A percentile compares a stretch with the other conserved stretches of the same genome.
phyloP scores from a whole-genome alignment of 2,888 invertebrate genomes.

The Blastobasis lacticolella region DNA sequence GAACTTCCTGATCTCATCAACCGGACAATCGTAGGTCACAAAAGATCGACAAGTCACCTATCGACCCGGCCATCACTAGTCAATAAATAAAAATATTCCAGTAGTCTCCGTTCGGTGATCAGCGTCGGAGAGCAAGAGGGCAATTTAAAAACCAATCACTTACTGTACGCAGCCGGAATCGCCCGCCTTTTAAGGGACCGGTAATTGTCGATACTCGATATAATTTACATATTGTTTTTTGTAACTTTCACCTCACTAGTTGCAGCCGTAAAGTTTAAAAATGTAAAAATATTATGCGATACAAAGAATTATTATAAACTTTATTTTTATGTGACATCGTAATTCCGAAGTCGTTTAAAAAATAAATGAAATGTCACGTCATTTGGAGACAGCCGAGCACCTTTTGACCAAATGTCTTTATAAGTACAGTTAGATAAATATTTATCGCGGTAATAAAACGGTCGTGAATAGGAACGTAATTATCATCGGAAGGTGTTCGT shows the following conservation, averaged over 20 bases:
- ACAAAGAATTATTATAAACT: not conserved
- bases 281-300: not conserved
- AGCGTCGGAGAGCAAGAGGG: slow-evolving; percentile 25
- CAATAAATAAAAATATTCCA: slow-evolving; percentile 39
- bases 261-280: not conserved
- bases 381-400: not conserved
- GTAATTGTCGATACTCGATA: slow-evolving; percentile 51
- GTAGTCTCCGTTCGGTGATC: slow-evolving; percentile 40
- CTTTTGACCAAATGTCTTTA: not conserved
- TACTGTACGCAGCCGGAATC: slow-evolving; percentile 46
- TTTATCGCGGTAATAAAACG: too few relatives aligned
- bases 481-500: too few relatives aligned
- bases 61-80: slow-evolving; percentile 21
- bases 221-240: slow-evolving; percentile 53
- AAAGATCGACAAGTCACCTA: not conserved
- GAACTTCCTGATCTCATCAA: too few relatives aligned
- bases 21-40: slow-evolving; percentile 10
- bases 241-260: slow-evolving; percentile 47
- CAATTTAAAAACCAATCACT: slow-evolving; percentile 67
- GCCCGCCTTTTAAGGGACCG: slow-evolving; percentile 57
- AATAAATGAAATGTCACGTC: not conserved
- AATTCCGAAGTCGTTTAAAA: not conserved
- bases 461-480: too few relatives aligned
- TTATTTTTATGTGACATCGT: not conserved
- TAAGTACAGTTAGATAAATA: too few relatives aligned